Conservation (phyloP, 1,140 invertebrate species). For the Bombus pyrosoma region DNA sequence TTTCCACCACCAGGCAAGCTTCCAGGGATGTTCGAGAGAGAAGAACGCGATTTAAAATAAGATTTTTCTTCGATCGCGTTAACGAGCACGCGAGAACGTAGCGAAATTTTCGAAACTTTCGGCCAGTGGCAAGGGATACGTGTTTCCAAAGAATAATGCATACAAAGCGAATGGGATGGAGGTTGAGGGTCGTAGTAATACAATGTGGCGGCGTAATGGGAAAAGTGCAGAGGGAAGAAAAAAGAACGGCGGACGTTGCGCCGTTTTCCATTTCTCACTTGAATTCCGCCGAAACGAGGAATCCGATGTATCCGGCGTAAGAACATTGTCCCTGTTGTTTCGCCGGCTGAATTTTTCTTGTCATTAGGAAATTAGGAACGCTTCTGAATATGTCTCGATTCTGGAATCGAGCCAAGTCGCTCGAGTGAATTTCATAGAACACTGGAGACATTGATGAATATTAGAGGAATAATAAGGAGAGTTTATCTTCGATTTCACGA, state of each 20-base stretch:
- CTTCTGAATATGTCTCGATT: not conserved
- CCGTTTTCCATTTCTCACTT: slow-evolving; percentile 47
- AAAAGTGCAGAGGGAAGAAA: slow-evolving; percentile 41
- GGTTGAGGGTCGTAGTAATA: slow-evolving; percentile 34
- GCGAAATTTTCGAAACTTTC: not conserved
- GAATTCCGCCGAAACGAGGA: slow-evolving; percentile 43
- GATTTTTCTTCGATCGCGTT: not conserved
- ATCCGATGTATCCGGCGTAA: slow-evolving; percentile 14
- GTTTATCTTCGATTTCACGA: not conserved
- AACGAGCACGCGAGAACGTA: not conserved
- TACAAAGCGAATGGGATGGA: slow-evolving; percentile 48
- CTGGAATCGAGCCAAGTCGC: not conserved
- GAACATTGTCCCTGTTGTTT: not conserved
- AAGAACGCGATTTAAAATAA: not conserved
- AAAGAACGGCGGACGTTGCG: not conserved
- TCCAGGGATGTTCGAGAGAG: not conserved
- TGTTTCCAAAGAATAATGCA: slow-evolving; percentile 66
- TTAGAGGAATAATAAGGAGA: not conserved
- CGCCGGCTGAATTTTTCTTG: not conserved
- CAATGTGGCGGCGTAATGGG: slow-evolving; percentile 50
- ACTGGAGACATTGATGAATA: not conserved
- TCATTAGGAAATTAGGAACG: not conserved
- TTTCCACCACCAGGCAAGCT: too few relatives aligned
- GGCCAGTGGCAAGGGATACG: slow-evolving; percentile 16
- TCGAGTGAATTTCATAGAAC: not conserved